Evolutionary conservation across 2,888 invertebrate genomes (phyloP).

Genomic region (Schizotus pectinicornis): DNA sequence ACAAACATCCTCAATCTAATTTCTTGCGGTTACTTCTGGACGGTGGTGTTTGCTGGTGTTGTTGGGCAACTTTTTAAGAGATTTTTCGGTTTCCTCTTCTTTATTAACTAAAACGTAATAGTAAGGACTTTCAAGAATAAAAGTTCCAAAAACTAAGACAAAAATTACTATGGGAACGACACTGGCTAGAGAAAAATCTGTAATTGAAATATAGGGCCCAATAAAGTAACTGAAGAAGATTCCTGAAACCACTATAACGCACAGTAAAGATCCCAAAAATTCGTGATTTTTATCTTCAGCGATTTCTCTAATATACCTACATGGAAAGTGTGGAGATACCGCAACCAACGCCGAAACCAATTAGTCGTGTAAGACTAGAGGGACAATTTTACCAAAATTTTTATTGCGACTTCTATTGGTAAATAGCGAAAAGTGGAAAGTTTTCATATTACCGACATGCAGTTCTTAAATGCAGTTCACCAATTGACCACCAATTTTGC

Average conservation of each 20-base stretch:
- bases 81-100: not conserved
- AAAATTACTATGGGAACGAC: not conserved
- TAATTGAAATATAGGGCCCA: constrained; percentile 2
- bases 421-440: too few species aligned
- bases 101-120: constrained; percentile 2
- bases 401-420: too few species aligned
- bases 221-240: not conserved
- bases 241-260: not conserved
- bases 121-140: constrained; percentile 9
- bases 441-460: too few species aligned
- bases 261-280: constrained; percentile 2
- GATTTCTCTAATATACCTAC: constrained; percentile 87
- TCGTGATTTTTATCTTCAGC: constrained; percentile 68
- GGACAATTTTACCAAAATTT: too few species aligned
- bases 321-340: constrained; percentile 77
- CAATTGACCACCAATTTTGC: too few species aligned
- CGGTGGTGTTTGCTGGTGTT: not conserved
- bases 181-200: not conserved
- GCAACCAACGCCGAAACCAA: constrained; percentile 71
- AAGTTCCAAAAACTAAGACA: constrained; percentile 1
- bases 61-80: not conserved
- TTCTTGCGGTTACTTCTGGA: not conserved
- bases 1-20: too few species aligned
- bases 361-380: too few species aligned
- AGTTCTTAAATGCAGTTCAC: too few species aligned